A percentile compares a stretch with the other conserved stretches of the same genome.
These are phyloP conservation scores for Ecdyonurus torrentis DNA, from an alignment of 2,888 invertebrate genomes.

Conservation along the genomic window DNA sequence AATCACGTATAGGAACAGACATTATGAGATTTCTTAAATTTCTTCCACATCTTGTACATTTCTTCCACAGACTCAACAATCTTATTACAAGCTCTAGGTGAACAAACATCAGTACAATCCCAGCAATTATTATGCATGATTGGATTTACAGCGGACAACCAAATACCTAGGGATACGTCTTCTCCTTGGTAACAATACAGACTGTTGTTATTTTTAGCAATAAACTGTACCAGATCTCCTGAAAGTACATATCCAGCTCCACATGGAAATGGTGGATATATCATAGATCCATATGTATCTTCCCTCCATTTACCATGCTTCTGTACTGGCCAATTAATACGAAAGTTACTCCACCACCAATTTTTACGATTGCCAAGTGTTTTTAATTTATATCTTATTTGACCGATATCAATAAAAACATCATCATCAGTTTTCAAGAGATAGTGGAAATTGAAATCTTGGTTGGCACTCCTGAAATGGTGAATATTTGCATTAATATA, in stretches of 20 bases:
- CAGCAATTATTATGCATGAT: background rate
- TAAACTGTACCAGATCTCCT: constrained; percentile 11
- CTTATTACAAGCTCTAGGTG: constrained; percentile 9
- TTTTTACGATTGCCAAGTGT: constrained; percentile 1
- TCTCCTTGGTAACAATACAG: constrained; percentile 13
- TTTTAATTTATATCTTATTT: constrained; percentile 13
- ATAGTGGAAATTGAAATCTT: constrained; percentile 13
- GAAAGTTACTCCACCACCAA: constrained; percentile 18
- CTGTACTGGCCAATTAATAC: constrained; percentile 16
- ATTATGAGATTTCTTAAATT: constrained; percentile 9
- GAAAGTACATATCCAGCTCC: constrained; percentile 18
- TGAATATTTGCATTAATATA: too few relatives aligned
- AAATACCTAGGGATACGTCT: constrained; percentile 18
- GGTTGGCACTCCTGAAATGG: too few relatives aligned
- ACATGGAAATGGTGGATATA: constrained; percentile 19
- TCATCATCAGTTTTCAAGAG: constrained; percentile 19
- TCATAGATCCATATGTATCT: constrained; percentile 11
- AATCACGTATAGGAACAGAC: constrained; percentile 1
- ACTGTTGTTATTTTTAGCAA: constrained; percentile 9
- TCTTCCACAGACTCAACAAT: constrained; percentile 9
- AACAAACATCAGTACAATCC: constrained; percentile 7
- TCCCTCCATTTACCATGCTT: constrained; percentile 18
- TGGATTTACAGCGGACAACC: constrained; percentile 15
- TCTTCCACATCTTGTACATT: constrained; percentile 10
- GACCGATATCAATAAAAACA: constrained; percentile 16